Conservation (phyloP, 2,113 vertebrate species). For the Indicator indicator region DNA sequence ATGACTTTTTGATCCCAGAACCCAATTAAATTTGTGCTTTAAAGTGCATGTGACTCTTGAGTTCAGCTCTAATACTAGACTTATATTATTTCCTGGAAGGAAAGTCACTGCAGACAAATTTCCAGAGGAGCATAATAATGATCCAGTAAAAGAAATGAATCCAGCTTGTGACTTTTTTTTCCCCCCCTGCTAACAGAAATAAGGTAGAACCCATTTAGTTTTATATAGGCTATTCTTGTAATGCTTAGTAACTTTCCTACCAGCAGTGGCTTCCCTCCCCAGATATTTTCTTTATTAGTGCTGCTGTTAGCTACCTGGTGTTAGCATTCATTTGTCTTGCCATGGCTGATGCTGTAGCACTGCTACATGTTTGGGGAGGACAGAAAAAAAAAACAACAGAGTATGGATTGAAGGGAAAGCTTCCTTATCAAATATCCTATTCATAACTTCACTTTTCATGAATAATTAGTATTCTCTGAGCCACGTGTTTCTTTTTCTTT, state of each 20-base stretch:
- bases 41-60: conserved; percentile 27
- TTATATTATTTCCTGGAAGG: conserved; percentile 69
- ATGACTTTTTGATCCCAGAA: conserved; percentile 60
- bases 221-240: conserved; percentile 55
- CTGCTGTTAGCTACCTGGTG: background rate
- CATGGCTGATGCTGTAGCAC: background rate
- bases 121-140: conserved; percentile 65
- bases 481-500: background rate
- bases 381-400: background rate
- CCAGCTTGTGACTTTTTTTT: conserved; percentile 23
- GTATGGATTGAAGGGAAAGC: background rate
- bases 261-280: background rate
- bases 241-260: conserved; percentile 16
- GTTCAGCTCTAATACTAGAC: conserved; percentile 58
- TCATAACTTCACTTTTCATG: background rate
- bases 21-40: conserved; percentile 67
- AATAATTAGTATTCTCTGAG: background rate
- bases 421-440: background rate
- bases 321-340: background rate
- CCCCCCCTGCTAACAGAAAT: background rate
- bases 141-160: conserved; percentile 57
- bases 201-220: conserved; percentile 60
- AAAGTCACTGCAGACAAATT: conserved; percentile 63
- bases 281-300: conserved; percentile 16
- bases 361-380: background rate